Conservation (phyloP, 2,888 invertebrate species). For the Yponomeuta malinellus region DNA sequence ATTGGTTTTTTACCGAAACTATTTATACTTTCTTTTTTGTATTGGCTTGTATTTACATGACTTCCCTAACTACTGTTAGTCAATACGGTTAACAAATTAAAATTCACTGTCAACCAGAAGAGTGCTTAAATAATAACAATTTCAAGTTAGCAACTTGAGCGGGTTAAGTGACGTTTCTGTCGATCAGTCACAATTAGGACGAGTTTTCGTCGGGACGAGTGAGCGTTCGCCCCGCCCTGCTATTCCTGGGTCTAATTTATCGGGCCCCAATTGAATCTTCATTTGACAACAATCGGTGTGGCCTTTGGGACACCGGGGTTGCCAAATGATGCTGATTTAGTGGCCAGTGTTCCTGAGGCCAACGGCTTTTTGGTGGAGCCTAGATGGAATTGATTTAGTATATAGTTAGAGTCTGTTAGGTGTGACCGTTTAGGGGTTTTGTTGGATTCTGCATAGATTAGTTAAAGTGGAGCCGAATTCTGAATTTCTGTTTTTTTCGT, state of each 20-base stretch:
- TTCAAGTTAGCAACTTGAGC: no score
- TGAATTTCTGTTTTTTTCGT: no score
- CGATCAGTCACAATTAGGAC: background rate
- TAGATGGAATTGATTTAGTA: background rate
- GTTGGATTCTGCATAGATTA: background rate
- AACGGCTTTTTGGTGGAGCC: background rate
- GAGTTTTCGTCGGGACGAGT: background rate
- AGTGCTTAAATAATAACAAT: no score
- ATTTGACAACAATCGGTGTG: constrained; percentile 66
- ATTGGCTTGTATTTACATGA: no score
- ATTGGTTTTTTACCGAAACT: no score
- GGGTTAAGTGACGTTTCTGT: no score
- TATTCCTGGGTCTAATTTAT: constrained; percentile 34
- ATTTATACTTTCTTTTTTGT: no score
- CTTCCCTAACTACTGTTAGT: no score
- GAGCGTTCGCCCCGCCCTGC: background rate
- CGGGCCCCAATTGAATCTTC: constrained; percentile 69
- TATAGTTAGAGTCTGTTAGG: background rate
- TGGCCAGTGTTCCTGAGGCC: background rate
- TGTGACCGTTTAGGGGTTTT: background rate
- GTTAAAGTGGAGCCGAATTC: no score
- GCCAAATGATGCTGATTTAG: constrained; percentile 6
- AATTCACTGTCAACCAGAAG: no score
- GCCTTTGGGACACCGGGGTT: constrained; percentile 35
- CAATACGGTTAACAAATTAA: no score